Base-by-base conservation (phyloP, 2,888 invertebrate genomes). In the Drosophila basisetae region DNA sequence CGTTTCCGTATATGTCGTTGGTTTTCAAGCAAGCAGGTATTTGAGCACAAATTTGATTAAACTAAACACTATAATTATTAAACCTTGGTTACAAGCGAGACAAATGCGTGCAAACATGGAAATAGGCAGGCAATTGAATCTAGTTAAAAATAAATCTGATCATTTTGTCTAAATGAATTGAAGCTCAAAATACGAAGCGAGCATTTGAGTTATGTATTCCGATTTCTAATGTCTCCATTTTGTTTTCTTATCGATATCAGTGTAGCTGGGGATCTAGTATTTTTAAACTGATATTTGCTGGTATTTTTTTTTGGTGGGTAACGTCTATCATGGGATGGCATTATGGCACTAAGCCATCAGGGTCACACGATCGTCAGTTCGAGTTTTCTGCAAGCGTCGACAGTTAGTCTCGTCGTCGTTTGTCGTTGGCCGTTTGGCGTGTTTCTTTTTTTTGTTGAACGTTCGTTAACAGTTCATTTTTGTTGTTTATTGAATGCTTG, bases 361-460 rank as follows among this genome's bases (percentile, higher is more conserved):
- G 56, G 73, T 52, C 76, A 61, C 68, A 61, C 60, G 73, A 73
- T 73, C 73, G 22, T 39, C 50, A 73, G 73, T 67, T 67, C 59
- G 61, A 47, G 68, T 76, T 76, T 73, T 75, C 47, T 68, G 52
- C 56, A 22, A 58, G 60, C 58, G 62, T 50, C 31, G 53, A 43
- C 58, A 37, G 43, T 53, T 54, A 43, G 41, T 13, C 0, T 33
- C 16, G 41, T 18, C 22, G 76, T 30, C 37, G 39, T 4, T 33
- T 11, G 47, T 30, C 18, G 76, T 7, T 41, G 37, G 37, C 37
- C 39, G 39, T 49, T 6, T 22, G 18, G 10, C 22, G 52, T 35
- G 28, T 28, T 54, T 47, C 7, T 52, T 37, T 58, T 58, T 41
- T 13, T n/a, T 2, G 41, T 31, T 43, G 22, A 58, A 22, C 43